phyloP scores from a whole-genome alignment of 2,888 invertebrate species.

The Metallyticus violacea region DNA sequence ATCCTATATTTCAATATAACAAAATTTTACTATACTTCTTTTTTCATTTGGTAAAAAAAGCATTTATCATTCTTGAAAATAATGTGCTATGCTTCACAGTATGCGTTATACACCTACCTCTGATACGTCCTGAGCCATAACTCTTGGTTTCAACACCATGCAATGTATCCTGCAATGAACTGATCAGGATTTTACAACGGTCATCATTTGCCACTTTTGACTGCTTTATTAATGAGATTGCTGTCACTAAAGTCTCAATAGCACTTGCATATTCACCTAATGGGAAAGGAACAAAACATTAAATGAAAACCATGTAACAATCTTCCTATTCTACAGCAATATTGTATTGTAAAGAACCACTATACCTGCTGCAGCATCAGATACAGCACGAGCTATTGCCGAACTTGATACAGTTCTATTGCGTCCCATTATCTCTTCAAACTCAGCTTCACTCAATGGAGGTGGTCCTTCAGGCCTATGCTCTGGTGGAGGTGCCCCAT shows the following conservation, averaged over 20 bases:
- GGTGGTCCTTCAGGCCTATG: conserved; percentile 52
- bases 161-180: conserved; percentile 93
- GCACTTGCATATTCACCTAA: conserved; percentile 93
- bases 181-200: conserved; percentile 95
- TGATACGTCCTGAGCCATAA: conserved; percentile 68
- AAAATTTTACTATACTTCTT: too few relatives aligned
- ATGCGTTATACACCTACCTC: conserved; percentile 49
- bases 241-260: conserved; percentile 97
- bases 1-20: too few relatives aligned
- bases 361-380: conserved; percentile 87
- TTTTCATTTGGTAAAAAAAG: too few relatives aligned
- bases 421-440: conserved; percentile 96
- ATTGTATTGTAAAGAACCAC: background rate
- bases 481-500: conserved; percentile 40
- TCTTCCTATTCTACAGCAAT: background rate
- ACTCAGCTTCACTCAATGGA: conserved; percentile 86
- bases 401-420: conserved; percentile 97
- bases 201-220: conserved; percentile 95
- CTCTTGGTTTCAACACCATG: conserved; percentile 98
- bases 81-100: too few relatives aligned
- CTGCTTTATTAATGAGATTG: conserved; percentile 97
- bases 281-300: conserved; percentile 22
- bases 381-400: conserved; percentile 95
- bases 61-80: too few relatives aligned
- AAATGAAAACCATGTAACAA: background rate